These are phyloP conservation scores for Anagrus nilaparvatae DNA, from an alignment of 1,140 invertebrate species.

Conservation along the genomic window DNA sequence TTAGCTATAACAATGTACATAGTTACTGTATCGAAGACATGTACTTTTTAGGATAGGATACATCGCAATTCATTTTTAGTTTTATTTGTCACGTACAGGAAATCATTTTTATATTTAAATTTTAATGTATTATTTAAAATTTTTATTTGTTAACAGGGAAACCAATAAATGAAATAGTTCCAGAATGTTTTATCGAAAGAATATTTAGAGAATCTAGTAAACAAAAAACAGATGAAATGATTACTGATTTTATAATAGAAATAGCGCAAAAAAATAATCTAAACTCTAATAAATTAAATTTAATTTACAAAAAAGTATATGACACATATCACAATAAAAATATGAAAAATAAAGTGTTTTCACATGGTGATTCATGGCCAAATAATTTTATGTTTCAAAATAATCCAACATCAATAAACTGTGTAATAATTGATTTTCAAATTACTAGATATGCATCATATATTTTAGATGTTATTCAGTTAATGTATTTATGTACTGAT, in stretches of 20 bases:
- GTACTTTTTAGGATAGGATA: too few species aligned
- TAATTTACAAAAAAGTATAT: not conserved
- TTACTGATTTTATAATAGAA: not conserved
- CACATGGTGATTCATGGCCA: slow-evolving; percentile 8
- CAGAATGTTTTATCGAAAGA: not conserved
- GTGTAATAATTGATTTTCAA: slow-evolving; percentile 9
- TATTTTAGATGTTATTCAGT: not conserved
- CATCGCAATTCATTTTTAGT: too few species aligned
- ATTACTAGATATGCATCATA: slow-evolving; percentile 6
- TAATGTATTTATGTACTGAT: slow-evolving; percentile 1
- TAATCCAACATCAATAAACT: not conserved
- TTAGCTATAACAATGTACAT: too few species aligned
- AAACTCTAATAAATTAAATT: not conserved
- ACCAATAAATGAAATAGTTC: not conserved
- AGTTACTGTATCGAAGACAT: too few species aligned
- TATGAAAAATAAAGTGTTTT: not conserved
- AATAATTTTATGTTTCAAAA: slow-evolving; percentile 9
- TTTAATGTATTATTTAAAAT: too few species aligned
- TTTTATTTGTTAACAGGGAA: too few species aligned
- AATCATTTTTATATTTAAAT: too few species aligned
- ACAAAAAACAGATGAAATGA: not conserved
- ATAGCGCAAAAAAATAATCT: not conserved
- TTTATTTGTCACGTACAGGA: too few species aligned
- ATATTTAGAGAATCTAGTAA: not conserved
- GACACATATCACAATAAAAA: too few species aligned